Conservation (phyloP, 2,888 invertebrate species). For the Notodonta dromedarius region DNA sequence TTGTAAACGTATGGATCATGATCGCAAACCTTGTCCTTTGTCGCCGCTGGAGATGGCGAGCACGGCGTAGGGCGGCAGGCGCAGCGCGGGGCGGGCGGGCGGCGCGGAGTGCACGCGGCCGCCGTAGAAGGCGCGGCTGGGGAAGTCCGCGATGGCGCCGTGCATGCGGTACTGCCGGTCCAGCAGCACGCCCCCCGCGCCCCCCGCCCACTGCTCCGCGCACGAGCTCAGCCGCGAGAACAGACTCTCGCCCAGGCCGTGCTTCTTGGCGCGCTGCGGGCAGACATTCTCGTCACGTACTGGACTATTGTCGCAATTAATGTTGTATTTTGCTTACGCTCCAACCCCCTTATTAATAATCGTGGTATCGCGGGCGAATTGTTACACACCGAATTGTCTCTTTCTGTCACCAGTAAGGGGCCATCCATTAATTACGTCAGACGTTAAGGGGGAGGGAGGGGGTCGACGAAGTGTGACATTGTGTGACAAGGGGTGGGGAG, state of each 20-base stretch:
- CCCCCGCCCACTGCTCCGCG: slow-evolving; percentile 65
- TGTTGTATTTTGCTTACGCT: too few relatives aligned
- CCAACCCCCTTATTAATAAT: too few relatives aligned
- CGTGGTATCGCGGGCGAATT: too few relatives aligned
- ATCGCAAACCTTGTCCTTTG: slow-evolving; percentile 62
- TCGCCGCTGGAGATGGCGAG: slow-evolving; percentile 66
- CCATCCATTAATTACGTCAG: too few relatives aligned
- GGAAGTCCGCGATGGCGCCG: slow-evolving; percentile 90
- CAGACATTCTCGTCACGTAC: neutral
- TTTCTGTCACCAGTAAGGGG: too few relatives aligned
- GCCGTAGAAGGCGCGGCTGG: slow-evolving; percentile 89
- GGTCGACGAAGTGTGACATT: too few relatives aligned
- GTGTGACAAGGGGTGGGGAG: too few relatives aligned
- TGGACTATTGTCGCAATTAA: too few relatives aligned
- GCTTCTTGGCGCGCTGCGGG: slow-evolving; percentile 86
- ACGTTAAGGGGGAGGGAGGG: too few relatives aligned
- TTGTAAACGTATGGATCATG: too few relatives aligned
- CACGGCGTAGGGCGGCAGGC: slow-evolving; percentile 63
- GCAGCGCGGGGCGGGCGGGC: slow-evolving; percentile 43
- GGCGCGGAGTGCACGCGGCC: slow-evolving; percentile 73
- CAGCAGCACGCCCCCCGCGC: slow-evolving; percentile 79
- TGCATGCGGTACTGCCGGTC: slow-evolving; percentile 94
- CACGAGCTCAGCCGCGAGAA: slow-evolving; percentile 89
- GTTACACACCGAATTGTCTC: too few relatives aligned
- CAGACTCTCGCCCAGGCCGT: slow-evolving; percentile 89